Conservation (phyloP, 2,797 vertebrate genomes). For the Phoebastria nigripes region DNA sequence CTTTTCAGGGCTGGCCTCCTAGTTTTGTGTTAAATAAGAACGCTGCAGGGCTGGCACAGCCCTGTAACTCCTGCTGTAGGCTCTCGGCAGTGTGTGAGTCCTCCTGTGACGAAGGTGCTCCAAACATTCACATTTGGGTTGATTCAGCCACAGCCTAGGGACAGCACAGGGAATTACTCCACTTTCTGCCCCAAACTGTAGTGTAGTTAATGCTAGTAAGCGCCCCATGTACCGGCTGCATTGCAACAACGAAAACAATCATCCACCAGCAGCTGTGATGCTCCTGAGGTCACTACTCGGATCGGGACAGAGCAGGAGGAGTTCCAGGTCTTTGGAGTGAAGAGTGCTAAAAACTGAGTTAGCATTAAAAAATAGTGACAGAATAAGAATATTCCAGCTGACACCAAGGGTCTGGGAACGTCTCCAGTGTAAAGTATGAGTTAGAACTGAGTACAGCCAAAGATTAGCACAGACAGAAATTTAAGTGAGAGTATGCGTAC, state of each 20-base stretch:
- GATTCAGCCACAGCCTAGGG: neutral
- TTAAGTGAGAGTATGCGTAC: neutral
- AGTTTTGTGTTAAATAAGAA: neutral
- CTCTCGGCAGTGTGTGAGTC: neutral
- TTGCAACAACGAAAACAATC: neutral
- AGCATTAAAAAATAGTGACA: neutral
- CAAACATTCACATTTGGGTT: neutral
- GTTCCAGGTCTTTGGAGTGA: neutral
- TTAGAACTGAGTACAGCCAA: neutral
- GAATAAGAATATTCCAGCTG: neutral
- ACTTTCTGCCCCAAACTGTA: neutral
- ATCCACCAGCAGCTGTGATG: neutral
- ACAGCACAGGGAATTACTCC: neutral
- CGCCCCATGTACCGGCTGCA: neutral
- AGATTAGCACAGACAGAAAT: neutral
- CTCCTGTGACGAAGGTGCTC: neutral
- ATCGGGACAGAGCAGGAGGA: neutral
- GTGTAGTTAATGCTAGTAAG: neutral
- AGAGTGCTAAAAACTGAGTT: neutral
- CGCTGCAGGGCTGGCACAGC: neutral
- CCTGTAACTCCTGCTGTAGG: neutral
- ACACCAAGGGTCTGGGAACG: neutral
- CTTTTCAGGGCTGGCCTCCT: neutral
- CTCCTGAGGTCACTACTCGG: neutral
- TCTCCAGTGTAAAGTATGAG: neutral